Base-by-base conservation (phyloP, 2,797 vertebrate species). In the Euthynnus affinis region DNA sequence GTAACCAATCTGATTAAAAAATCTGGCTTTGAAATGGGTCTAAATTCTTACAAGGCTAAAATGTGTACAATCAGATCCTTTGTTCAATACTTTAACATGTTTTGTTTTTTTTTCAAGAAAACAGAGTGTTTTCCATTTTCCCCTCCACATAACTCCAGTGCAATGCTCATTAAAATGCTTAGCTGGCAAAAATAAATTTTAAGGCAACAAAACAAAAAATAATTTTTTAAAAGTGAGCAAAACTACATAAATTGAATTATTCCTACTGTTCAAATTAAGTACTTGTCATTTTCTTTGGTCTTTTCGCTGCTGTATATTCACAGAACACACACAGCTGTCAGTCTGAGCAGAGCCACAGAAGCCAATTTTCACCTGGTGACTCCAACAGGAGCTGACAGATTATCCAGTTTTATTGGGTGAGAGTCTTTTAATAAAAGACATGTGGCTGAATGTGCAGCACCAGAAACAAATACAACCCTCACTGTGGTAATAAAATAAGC, bases 1-100 rank as follows among this genome's bases (percentile, higher is more conserved):
- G 88, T 90, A 64, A 60, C 71, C 70, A 81, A 78, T 87, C 78
- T 82, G 71, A 84, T 88, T 5, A 62, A 70, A 37, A 42, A 22
- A 49, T 3, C 22, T 37, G 59, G 25, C 74, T 79, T 85, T 83
- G 27, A 86, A 79, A 48, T 69, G 7, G 9, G 5, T 67, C 25
- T 46, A 49, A 56, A 63, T 34, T 73, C 14, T 23, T 64, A 32
- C 70, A 72, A 72, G 70, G 61, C 23, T 64, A 40, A 42, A 75
- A 81, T 15, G 27, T 57, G 14, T 32, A 15, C 17, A 25, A 42
- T 23, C 20, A 1, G 15, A 15, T 63, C 15, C 20, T 69, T 60
- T 61, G 23, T 66, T 57, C 20, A 22, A 15, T 5, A 8, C 51
- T 68, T 67, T n/a, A 37, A 51, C n/a, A 37, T 65, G 20, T 46